Evolutionary conservation across 1,140 invertebrate genomes (phyloP), one percentile per base, ranked within the genome.

Genomic region (Oryctes rhinoceros): DNA sequence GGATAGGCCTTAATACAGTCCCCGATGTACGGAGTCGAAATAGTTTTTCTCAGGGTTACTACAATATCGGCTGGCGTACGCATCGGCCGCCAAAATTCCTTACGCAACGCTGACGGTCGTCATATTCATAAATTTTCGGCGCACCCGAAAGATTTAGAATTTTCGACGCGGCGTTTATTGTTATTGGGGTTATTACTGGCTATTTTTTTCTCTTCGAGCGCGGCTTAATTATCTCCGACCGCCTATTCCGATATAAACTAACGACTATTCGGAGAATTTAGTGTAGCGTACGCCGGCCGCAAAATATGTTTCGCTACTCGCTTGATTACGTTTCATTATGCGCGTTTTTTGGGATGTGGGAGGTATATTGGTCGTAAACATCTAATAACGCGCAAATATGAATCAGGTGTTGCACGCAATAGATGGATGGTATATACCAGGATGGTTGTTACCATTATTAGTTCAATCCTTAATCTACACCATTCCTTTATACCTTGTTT

Each of bases 151-250:
- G 49, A 53, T 53, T 53, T 53, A 53, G 49, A 53, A 53, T 53
- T 44, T 53, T 53, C 49, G n/a, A n/a, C 49, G 49, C 13, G 4
- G 4, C 49, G 49, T 53, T 53, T 53, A 53, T 53, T 53, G 49
- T 53, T 53, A 53, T 53, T 53, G 11, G 49, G 49, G 13, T 53
- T 53, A 53, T 53, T 53, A 53, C 13, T 53, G 49, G 49, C 49
- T n/a, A 53, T 53, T 53, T 53, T 48, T 53, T 53, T 53, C 49
- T n/a, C n/a, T 53, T 53, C 49, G 49, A 53, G n/a, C 49, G 49
- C 49, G n/a, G n/a, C 49, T 53, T 53, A 53, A 53, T 53, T 53
- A 53, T 53, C 49, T 53, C 39, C 39, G n/a, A 4, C 49, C 11
- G 49, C 9, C n/a, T 53, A 53, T 53, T 53, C 49, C 49, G n/a